Percentiles rank a stretch among this genome's conserved stretches.
Evolutionary conservation across 2,113 vertebrate species (phyloP).

Genomic region (Synodontis membranacea): DNA sequence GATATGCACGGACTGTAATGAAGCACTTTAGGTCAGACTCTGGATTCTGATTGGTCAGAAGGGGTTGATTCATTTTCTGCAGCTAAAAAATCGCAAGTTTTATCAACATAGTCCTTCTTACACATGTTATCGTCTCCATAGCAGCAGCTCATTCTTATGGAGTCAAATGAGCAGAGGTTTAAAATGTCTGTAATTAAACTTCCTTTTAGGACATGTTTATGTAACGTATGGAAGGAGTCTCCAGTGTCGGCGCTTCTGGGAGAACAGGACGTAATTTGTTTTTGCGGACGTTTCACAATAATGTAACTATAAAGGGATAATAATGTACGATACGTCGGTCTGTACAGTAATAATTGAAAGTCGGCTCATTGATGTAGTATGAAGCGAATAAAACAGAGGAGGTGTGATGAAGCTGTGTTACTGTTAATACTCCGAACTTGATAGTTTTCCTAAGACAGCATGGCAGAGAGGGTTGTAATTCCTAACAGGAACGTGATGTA

Average conservation of each 20-base stretch:
- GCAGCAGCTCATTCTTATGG: background rate
- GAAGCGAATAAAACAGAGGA: background rate
- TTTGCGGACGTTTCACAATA: background rate
- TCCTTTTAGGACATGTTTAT: background rate
- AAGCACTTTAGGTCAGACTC: background rate
- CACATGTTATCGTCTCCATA: background rate
- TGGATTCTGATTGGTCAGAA: background rate
- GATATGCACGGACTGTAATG: background rate
- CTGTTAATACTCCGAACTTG: background rate
- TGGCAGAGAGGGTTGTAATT: background rate
- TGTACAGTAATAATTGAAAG: no score
- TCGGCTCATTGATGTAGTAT: background rate
- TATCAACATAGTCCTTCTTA: background rate
- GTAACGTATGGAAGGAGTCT: background rate
- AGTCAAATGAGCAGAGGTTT: background rate
- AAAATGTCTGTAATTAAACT: background rate
- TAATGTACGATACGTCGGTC: background rate
- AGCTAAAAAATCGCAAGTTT: background rate
- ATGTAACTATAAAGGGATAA: background rate
- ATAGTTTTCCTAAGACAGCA: background rate
- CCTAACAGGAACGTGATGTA: background rate
- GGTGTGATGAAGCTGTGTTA: background rate
- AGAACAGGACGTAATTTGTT: background rate
- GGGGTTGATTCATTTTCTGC: background rate
- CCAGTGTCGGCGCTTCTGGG: background rate